Conservation (phyloP, 2,888 invertebrate genomes). For the Pammene fasciana region DNA sequence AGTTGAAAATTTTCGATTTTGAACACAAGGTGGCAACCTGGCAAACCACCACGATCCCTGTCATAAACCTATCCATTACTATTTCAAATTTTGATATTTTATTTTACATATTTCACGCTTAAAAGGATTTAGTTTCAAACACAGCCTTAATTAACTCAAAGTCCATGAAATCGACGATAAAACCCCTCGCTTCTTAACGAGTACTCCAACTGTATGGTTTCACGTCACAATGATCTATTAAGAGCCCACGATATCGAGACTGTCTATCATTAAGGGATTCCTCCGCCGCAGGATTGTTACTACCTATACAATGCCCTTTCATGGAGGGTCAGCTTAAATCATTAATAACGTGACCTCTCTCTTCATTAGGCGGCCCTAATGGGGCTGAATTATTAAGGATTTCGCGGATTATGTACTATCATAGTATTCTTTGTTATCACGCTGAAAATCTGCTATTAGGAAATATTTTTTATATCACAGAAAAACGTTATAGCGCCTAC, state of each 20-base stretch:
- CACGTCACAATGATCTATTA: conserved; percentile 21
- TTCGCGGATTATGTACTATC: conserved; percentile 25
- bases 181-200: not conserved
- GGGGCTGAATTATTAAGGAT: conserved; percentile 38
- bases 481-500: too few species aligned
- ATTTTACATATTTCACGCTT: too few species aligned
- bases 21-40: too few species aligned
- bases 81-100: too few species aligned
- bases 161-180: not conserved
- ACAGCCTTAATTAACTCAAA: too few species aligned
- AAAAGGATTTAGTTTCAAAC: too few species aligned
- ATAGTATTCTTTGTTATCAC: conserved; percentile 18
- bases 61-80: too few species aligned
- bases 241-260: conserved; percentile 10
- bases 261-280: conserved; percentile 36
- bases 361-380: conserved; percentile 39
- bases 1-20: too few species aligned
- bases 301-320: conserved; percentile 37
- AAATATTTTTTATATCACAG: too few species aligned
- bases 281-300: conserved; percentile 35
- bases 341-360: conserved; percentile 41
- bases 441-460: too few species aligned
- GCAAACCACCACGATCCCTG: too few species aligned
- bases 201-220: conserved; percentile 3
- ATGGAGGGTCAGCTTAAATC: conserved; percentile 41